These are phyloP conservation scores for Chloropsis cyanopogon DNA, from an alignment of 2,113 vertebrate species.

Conservation along the genomic window DNA sequence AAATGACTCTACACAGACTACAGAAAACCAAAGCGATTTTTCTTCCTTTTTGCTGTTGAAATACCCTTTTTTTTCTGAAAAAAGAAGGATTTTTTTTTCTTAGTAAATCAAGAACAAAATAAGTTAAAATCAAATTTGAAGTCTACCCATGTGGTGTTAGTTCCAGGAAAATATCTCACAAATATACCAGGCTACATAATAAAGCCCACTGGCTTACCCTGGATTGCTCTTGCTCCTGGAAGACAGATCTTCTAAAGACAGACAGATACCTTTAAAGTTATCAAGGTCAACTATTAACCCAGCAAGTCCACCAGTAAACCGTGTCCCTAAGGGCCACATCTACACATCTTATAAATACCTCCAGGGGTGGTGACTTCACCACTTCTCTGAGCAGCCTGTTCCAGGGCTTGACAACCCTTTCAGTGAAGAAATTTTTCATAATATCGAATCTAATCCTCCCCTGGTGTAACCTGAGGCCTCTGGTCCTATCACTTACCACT, in stretches of 20 bases:
- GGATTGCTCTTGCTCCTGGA: not conserved
- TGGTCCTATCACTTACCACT: not conserved
- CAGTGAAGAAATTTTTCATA: not conserved
- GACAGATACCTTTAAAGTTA: not conserved
- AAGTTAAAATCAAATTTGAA: not conserved
- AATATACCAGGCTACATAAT: not conserved
- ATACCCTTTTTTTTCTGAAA: not conserved
- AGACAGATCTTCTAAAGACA: not conserved
- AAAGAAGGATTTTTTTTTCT: not conserved
- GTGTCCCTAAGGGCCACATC: not conserved
- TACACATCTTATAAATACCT: not conserved
- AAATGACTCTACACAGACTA: constrained; percentile 15
- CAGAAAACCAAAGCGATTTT: not conserved
- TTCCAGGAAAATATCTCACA: not conserved
- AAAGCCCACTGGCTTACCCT: not conserved
- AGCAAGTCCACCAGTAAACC: not conserved
- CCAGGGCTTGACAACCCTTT: not conserved
- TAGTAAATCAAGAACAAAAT: not conserved
- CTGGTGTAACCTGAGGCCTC: not conserved
- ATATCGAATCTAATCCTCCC: not conserved
- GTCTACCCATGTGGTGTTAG: not conserved
- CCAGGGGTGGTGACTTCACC: not conserved
- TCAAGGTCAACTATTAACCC: not conserved
- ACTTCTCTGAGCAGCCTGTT: not conserved
- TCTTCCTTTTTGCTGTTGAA: not conserved